Conservation (phyloP, 2,797 vertebrate species). For the Champsocephalus esox region DNA sequence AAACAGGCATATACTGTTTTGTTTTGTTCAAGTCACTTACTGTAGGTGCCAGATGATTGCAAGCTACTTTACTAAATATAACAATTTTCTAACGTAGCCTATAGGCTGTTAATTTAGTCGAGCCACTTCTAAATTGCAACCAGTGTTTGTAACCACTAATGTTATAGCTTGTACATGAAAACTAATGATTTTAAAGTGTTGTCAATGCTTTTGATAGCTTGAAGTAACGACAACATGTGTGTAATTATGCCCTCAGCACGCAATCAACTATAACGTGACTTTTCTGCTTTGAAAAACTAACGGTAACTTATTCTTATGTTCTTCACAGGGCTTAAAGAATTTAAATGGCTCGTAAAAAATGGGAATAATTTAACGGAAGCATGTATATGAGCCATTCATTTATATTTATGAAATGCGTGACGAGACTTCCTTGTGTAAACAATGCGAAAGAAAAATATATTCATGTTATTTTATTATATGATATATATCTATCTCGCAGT, state of each 20-base stretch:
- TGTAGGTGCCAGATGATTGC: not conserved
- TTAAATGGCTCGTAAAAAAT: not conserved
- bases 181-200: not conserved
- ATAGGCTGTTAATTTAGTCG: not conserved
- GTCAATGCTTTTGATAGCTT: not conserved
- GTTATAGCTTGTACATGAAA: not conserved
- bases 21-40: not conserved
- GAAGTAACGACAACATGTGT: not conserved
- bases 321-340: not conserved
- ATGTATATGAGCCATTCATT: constrained; percentile 1
- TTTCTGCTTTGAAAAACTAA: not conserved
- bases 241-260: not conserved
- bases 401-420: constrained; percentile 31
- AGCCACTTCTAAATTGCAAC: not conserved
- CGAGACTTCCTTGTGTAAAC: not conserved
- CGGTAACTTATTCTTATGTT: not conserved
- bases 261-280: not conserved
- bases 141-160: not conserved
- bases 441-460: too few species aligned
- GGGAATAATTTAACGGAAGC: not conserved
- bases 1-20: not conserved
- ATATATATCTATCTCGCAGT: too few species aligned
- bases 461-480: too few species aligned
- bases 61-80: not conserved
- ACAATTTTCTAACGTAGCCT: not conserved